Evolutionary conservation across 2,797 vertebrate species (phyloP).

Genomic region (Pagetopsis macropterus): DNA sequence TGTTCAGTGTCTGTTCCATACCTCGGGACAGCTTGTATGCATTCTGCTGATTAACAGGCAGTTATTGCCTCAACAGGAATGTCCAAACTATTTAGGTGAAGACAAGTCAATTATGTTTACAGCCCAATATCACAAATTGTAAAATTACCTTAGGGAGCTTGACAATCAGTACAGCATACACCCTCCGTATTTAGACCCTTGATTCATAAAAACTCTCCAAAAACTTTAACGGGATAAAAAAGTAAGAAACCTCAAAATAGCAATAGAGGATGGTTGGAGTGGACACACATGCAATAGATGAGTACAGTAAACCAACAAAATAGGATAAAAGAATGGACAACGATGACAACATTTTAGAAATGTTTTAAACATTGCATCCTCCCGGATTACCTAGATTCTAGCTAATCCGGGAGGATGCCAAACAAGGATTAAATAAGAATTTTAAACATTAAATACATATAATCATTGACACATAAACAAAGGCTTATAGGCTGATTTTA

Average conservation of each 20-base stretch:
- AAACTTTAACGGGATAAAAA: not conserved
- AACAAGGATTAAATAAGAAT: not conserved
- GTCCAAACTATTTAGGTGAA: not conserved
- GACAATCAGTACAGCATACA: not conserved
- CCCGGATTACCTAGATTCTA: too few relatives aligned
- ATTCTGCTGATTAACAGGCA: not conserved
- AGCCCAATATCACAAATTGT: not conserved
- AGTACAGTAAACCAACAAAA: not conserved
- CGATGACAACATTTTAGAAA: not conserved
- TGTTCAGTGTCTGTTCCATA: not conserved
- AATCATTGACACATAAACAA: not conserved
- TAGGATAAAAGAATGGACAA: not conserved
- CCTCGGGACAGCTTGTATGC: not conserved
- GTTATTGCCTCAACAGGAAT: not conserved
- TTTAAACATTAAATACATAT: not conserved
- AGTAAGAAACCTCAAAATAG: not conserved
- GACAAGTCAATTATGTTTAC: slow-evolving; percentile 2
- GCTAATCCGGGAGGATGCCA: not conserved
- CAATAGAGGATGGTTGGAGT: not conserved
- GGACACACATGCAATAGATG: not conserved
- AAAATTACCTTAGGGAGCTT: not conserved
- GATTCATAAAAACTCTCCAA: not conserved
- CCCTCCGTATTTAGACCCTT: not conserved
- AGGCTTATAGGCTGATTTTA: not conserved
- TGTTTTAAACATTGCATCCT: too few relatives aligned